Conservation (phyloP, 2,888 invertebrate genomes). For the Plagodis pulveraria region DNA sequence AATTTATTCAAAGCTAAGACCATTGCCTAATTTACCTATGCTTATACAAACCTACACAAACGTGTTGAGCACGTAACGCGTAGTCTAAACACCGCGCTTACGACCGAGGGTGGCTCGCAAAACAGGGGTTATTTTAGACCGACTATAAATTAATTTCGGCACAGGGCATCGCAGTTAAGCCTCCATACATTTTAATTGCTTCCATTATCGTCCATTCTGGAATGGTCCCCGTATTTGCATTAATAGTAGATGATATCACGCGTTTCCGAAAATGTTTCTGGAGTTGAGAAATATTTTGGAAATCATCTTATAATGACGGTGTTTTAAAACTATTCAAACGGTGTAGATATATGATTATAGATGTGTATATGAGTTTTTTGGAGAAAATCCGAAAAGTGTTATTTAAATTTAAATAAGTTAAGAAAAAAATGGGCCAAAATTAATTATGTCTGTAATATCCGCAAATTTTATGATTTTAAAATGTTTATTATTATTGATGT, state of each 20-base stretch:
- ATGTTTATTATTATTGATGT: too few relatives aligned
- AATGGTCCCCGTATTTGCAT: slow-evolving; percentile 27
- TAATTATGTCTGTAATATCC: too few relatives aligned
- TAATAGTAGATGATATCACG: slow-evolving; percentile 3
- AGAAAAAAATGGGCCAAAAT: too few relatives aligned
- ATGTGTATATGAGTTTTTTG: too few relatives aligned
- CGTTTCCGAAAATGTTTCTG: neutral
- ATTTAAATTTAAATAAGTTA: too few relatives aligned
- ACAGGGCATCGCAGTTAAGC: slow-evolving; percentile 82
- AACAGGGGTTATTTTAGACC: slow-evolving; percentile 74
- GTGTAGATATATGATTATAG: too few relatives aligned
- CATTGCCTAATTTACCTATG: slow-evolving; percentile 8
- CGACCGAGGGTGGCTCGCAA: slow-evolving; percentile 53
- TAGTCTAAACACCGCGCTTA: slow-evolving; percentile 63
- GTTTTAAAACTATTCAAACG: too few relatives aligned
- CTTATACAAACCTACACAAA: slow-evolving; percentile 14
- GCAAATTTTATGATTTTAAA: too few relatives aligned
- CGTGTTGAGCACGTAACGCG: slow-evolving; percentile 31
- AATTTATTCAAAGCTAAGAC: neutral
- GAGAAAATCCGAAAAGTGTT: too few relatives aligned
- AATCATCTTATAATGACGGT: too few relatives aligned
- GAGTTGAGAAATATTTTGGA: neutral
- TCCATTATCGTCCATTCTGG: slow-evolving; percentile 80
- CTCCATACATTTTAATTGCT: slow-evolving; percentile 84
- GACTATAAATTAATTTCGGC: slow-evolving; percentile 83